Percentiles rank a stretch among this genome's conserved stretches.
Conservation (phyloP, 2,113 vertebrate species). For the Canis aureus region DNA sequence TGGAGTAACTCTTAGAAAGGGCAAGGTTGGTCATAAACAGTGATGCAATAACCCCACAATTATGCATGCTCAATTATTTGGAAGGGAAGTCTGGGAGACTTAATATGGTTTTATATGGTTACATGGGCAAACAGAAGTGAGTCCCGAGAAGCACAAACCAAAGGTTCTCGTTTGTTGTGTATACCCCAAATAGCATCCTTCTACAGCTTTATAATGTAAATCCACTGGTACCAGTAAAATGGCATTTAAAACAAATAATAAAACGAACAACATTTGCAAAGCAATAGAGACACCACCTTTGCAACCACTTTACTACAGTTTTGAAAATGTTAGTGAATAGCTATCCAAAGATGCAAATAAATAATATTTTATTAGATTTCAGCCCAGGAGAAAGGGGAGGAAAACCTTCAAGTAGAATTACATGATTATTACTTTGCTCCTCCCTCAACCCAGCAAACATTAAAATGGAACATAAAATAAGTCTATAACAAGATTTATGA, state of each 20-base stretch:
- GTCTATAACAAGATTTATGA: slow-evolving; percentile 84
- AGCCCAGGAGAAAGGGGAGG: slow-evolving; percentile 69
- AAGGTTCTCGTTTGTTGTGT: slow-evolving; percentile 57
- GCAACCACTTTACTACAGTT: slow-evolving; percentile 76
- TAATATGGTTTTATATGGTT: slow-evolving; percentile 66
- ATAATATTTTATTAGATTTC: slow-evolving; percentile 84
- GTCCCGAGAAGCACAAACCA: neutral
- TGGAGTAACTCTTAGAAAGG: slow-evolving; percentile 75
- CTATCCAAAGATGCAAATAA: slow-evolving; percentile 80
- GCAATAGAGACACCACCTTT: slow-evolving; percentile 83
- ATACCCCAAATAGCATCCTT: slow-evolving; percentile 52
- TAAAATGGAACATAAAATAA: slow-evolving; percentile 83
- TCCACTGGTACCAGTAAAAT: slow-evolving; percentile 78
- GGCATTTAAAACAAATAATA: slow-evolving; percentile 84
- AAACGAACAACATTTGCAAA: slow-evolving; percentile 84
- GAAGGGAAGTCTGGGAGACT: slow-evolving; percentile 67
- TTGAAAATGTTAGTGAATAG: slow-evolving; percentile 77
- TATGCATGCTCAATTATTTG: slow-evolving; percentile 71
- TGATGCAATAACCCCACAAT: slow-evolving; percentile 67
- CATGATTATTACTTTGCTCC: slow-evolving; percentile 79
- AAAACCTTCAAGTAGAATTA: slow-evolving; percentile 69
- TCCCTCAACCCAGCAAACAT: slow-evolving; percentile 79
- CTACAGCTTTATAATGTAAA: slow-evolving; percentile 50
- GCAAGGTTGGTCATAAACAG: slow-evolving; percentile 68
- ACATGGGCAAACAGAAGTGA: neutral